Base-by-base conservation (phyloP, 1,140 invertebrate species). In the Oncopeltus fasciatus region DNA sequence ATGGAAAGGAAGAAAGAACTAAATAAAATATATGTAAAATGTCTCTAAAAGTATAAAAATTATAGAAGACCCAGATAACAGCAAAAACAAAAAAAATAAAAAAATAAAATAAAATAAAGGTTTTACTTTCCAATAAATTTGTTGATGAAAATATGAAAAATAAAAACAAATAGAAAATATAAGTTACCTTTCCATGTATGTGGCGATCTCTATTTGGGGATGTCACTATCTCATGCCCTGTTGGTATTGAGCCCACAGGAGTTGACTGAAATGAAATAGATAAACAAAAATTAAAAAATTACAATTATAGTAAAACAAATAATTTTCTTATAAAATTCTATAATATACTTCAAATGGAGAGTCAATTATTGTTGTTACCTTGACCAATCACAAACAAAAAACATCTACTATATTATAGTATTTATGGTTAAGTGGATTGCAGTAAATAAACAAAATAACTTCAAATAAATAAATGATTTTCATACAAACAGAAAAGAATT, bases 241-340 rank as follows among this genome's bases (percentile, higher is more conserved):
- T 90, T 77, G 90, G 88, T 69, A 92, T 77, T 51, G 91, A 93
- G 70, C 88, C 89, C 70, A 93, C 88, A 60, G 90, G 90, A 61
- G 91, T 93, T 64, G 90, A 92, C 91, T 70, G 65, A 29, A 65
- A 69, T 64, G 61, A 47, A 62, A 62, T 59, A 66, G 65, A 68
- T 57, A 49, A 38, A 38, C 31, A 38, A 8, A 38, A 38, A n/a
- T n/a, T n/a, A n/a, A n/a, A n/a, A n/a, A n/a, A n/a, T n/a, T n/a
- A n/a, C n/a, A n/a, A n/a, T n/a, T n/a, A n/a, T n/a, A n/a, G n/a
- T n/a, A n/a, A n/a, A n/a, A n/a, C n/a, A n/a, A n/a, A n/a, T n/a
- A n/a, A n/a, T n/a, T n/a, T n/a, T n/a, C n/a, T n/a, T n/a, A n/a
- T n/a, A n/a, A n/a, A n/a, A n/a, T n/a, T n/a, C n/a, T n/a, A n/a